Base-by-base conservation (phyloP, 2,888 invertebrate genomes). In the Leucania comma region DNA sequence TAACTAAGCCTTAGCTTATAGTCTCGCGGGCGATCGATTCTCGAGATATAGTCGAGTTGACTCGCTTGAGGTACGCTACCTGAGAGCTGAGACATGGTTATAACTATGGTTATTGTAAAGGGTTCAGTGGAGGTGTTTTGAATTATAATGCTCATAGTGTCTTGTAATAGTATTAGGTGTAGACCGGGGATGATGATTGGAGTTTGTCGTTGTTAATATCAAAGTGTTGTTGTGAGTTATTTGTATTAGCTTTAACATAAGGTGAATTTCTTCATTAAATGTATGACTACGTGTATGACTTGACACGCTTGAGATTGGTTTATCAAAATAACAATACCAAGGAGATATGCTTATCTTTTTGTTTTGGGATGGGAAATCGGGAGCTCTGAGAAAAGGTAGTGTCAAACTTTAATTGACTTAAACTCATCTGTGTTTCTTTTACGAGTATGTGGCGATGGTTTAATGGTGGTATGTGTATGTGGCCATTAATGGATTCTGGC, bases 21-120 rank as follows among this genome's bases (percentile, higher is more conserved):
- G 58, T 26, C 32, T 20, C 22, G 29, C 10, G 29, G 26, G 12
- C 78, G 72, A 78, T 75, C 72, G 78, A 75, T 75, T 75, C 17
- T 24, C 22, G 14, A 63, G 72, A 54, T 72, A 78, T 78, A 48
- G 53, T 59, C 26, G 53, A 62, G 32, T 46, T 75, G 58, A 50
- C 38, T 50, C 26, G 61, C 42, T 78, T 20, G 51, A 72, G 60
- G 48, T 22, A 12, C 22, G 60, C 50, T 26, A 61, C 56, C 70
- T 70, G 78, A 51, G 42, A n/a, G 22, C 38, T 71, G 12, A 56
- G 48, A 22, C 24, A 38, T 58, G 26, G 62, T 38, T 54, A 59
- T 72, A 74, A 24, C 50, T 17, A 17, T 22, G 2, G 50, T 8
- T 51, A 57, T 24, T 46, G 0, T 2, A n/a, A 51, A 78, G n/a